Evolutionary conservation across 2,797 vertebrate genomes (phyloP), one percentile per base, ranked within the genome.

Genomic region (Hoplostethus atlanticus): DNA sequence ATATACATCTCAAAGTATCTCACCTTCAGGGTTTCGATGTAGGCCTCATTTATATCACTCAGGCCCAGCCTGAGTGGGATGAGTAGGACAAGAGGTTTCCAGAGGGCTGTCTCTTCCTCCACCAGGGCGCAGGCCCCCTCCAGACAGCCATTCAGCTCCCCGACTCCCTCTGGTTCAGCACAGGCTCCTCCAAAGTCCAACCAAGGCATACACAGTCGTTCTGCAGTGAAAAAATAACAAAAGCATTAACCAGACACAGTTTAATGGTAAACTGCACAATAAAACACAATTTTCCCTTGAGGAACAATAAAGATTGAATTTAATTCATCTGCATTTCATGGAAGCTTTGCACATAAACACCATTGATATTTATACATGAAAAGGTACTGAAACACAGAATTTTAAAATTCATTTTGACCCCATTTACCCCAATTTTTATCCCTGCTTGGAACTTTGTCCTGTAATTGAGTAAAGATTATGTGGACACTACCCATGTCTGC

Each of bases 11-110:
- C 16, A 10, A 44, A 64, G 55, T 12, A 3, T 53, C 62, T 85
- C 66, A 99, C 98, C 96, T 99, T 99, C 53, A 99, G 93, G 0
- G 98, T 98, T 93, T 98, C 96, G 58, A 98, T 97, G 31, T 99
- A 99, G 73, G 98, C 97, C 90, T 97, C 97, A 1, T 99, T 99
- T 86, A 99, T 99, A 51, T 99, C 97, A 0, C 96, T 99, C 79
- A 99, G 96, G 59, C 98, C 98, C 50, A 99, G 95, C 72, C 98
- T 96, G 57, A 99, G 95, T 2, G 98, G 98, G 78, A 99, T 98
- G 86, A 99, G 97, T 74, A 99, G 94, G 63, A 99, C 97, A 81
- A 99, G 91, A 0, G 98, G 98, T 71, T 95, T 98, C 98, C 98
- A 99, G 0, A 92, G 90, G 0, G 85, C 64, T 0, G 84, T 90